Evolutionary conservation across 2,888 invertebrate species (phyloP), one percentile per base, ranked within the genome.

Genomic region (Drosophila greeni): DNA sequence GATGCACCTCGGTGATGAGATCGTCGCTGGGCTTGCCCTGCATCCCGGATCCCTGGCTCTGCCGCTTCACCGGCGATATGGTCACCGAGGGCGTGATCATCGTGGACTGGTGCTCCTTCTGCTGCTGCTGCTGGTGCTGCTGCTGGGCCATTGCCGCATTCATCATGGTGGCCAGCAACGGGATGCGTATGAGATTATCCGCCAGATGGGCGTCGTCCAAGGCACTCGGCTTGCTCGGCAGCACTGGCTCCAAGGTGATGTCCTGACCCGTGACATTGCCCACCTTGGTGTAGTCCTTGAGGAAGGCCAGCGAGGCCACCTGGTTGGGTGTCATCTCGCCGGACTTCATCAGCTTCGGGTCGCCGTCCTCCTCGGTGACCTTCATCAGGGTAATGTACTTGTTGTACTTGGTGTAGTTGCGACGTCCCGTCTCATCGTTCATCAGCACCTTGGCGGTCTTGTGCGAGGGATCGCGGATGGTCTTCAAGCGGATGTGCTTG

Each of bases 361-460:
- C 89, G 14, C 89, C 89, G 70, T 89, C 89, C 66, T 89, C 91
- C 87, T 75, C 92, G 87, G 87, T 90, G 85, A 89, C 91, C 89
- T 90, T 92, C 90, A 94, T 90, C 89, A 93, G 91, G 72, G 95
- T 94, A 76, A 96, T 91, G 87, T 95, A 96, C 89, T 95, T 95
- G 87, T 96, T 96, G 89, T 97, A 97, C 90, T 97, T 97, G 85
- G 95, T 95, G 87, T 97, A 97, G 89, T 97, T 96, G 74, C 96
- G 91, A 70, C 96, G 91, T 9, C 97, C 97, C 37, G 96, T 95
- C 89, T 96, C 96, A 87, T 97, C 96, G 51, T 95, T 96, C 94
- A 97, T 95, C 58, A 97, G 90, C 43, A 97, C 95, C 88, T 94
- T 93, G 51, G 94, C 95, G 69, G 92, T 92, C 81, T 93, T 92